These are phyloP conservation scores for silkworm (Bombyx mori) DNA, from an alignment of 1,140 invertebrate genomes.

Conservation along the genomic window ASM3026992v2 NC_085112.1:2767501-2768000, in stretches of 20 bases:
- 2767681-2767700: conserved; percentile 27
- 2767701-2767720: conserved; percentile 17
- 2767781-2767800: no score
- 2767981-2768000: no score
- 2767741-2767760: conserved; percentile 12
- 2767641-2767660: conserved; percentile 37
- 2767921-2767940: no score
- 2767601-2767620: conserved; percentile 25
- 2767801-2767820: no score
- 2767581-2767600: conserved; percentile 12
- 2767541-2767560: neutral
- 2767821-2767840: no score
- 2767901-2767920: neutral
- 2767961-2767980: no score
- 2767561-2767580: neutral
- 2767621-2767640: conserved; percentile 37
- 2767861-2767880: neutral
- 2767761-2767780: conserved; percentile 1
- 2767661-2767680: conserved; percentile 20
- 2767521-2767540: neutral
- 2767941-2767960: no score
- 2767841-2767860: neutral
- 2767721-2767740: conserved; percentile 32
- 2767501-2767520: neutral
- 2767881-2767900: neutral